Conservation (phyloP, 2,113 vertebrate species). For the Cichladusa arquata region DNA sequence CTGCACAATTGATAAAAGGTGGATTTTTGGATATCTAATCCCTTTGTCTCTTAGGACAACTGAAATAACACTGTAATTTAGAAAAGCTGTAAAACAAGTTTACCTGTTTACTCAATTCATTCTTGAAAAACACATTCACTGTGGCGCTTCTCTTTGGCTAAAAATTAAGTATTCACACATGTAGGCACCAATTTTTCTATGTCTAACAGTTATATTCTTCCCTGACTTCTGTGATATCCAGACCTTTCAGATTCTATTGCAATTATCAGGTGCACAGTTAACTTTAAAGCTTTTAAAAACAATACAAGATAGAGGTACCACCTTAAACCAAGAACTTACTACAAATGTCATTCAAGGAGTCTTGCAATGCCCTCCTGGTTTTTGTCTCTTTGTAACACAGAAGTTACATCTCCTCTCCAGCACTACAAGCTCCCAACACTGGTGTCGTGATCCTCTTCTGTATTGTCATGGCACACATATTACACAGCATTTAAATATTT, state of each 20-base stretch:
- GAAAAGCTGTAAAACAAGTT: neutral
- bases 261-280: neutral
- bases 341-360: neutral
- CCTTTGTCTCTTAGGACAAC: neutral
- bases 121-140: neutral
- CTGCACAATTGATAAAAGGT: neutral
- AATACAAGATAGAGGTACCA: neutral
- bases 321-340: neutral
- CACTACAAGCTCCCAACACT: neutral
- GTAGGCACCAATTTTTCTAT: neutral
- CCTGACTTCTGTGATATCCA: neutral
- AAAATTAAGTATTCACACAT: neutral
- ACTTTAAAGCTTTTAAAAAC: neutral
- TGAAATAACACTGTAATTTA: neutral
- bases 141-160: neutral
- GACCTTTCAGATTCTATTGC: neutral
- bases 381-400: neutral
- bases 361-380: accelerated
- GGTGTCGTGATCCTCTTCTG: neutral
- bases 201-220: neutral
- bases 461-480: neutral
- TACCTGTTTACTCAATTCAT: neutral
- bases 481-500: neutral
- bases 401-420: neutral
- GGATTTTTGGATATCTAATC: neutral